Percentiles rank a stretch among this genome's conserved stretches.
Evolutionary conservation across 37 sponge, comb jelly and placozoan genomes (phyloP).

Genomic region (Halisarca cf. caerulea): DNA sequence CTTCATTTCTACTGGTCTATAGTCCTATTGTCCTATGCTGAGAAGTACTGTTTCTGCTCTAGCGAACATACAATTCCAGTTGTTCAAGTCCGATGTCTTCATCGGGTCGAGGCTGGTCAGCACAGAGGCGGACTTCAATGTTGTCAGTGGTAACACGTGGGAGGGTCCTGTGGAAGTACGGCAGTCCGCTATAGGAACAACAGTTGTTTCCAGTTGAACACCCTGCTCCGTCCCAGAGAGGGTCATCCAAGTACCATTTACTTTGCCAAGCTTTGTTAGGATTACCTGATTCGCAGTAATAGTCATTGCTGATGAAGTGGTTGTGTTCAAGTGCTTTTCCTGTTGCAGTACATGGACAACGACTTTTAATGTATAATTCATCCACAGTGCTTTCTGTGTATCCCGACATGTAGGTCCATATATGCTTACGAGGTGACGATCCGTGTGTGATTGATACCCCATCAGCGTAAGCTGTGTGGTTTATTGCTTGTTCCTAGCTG

Average conservation of each 20-base stretch:
- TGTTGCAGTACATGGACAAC: slow-evolving; percentile 5
- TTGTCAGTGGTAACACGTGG: slow-evolving; percentile 10
- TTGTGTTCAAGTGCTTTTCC: no score
- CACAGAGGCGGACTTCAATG: slow-evolving; percentile 57
- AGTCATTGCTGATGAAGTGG: slow-evolving; percentile 31
- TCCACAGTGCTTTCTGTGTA: neutral
- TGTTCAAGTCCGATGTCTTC: slow-evolving; percentile 3
- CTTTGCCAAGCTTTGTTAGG: neutral
- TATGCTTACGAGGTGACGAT: slow-evolving; percentile 26
- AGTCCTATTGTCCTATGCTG: no score
- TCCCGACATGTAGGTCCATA: slow-evolving; percentile 41
- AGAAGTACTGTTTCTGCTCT: neutral
- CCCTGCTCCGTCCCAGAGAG: slow-evolving; percentile 63
- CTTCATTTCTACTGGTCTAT: no score
- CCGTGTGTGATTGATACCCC: slow-evolving; percentile 40
- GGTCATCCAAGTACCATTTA: slow-evolving; percentile 40
- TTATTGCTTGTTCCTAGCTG: no score
- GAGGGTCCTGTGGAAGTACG: slow-evolving; percentile 52
- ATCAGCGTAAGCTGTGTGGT: slow-evolving; percentile 32
- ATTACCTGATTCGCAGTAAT: slow-evolving; percentile 53
- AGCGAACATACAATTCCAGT: neutral
- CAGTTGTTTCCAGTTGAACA: slow-evolving; percentile 51
- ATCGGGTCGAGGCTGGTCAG: slow-evolving; percentile 5
- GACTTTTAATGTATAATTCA: neutral
- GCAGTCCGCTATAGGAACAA: slow-evolving; percentile 41